Base-by-base conservation (phyloP, 2,113 vertebrate genomes). In the Ochotona princeps region DNA sequence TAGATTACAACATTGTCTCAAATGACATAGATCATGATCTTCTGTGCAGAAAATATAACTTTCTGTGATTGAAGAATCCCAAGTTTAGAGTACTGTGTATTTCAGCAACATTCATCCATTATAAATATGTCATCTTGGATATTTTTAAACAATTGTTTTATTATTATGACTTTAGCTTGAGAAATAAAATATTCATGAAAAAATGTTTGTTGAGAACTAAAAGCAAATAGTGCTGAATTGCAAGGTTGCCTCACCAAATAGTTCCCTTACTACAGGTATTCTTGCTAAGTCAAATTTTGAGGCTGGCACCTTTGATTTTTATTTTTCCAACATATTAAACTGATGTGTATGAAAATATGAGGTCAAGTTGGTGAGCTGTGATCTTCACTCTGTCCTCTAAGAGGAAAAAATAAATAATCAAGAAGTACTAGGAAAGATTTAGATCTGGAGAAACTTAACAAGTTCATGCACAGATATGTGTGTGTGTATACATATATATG, bases 31-130 rank as follows among this genome's bases (percentile, higher is more conserved):
- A 93, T 44, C 35, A 73, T 74, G 18, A 93, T 83, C 28, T 74
- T 96, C 70, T 88, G n/a, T 54, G 35, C 65, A 95, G 65, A 93
- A 96, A 90, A 89, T 89, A 74, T 81, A 70, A 35, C 11, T 94
- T 87, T 70, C 10, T 78, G 65, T 67, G 13, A 3, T 51, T 81
- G 18, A 2, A 83, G 54, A 83, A 92, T 81, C 75, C 80, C 78
- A 93, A 69, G 73, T 87, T 90, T 49, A 89, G 32, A 90, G 23
- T 69, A 47, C 17, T 80, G 15, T 38, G 38, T 84, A 90, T 87
- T 75, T 95, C 11, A 84, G 28, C 44, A 88, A 60, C 75, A 21
- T 74, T 81, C 51, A 60, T 20, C 83, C 84, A 49, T 63, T 54
- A 51, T 49, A 81, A 38, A 80, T 25, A 74, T 83, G 73, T 7